Evolutionary conservation across 2,888 invertebrate species (phyloP).

Genomic region (Trissolcus brochymenae): DNA sequence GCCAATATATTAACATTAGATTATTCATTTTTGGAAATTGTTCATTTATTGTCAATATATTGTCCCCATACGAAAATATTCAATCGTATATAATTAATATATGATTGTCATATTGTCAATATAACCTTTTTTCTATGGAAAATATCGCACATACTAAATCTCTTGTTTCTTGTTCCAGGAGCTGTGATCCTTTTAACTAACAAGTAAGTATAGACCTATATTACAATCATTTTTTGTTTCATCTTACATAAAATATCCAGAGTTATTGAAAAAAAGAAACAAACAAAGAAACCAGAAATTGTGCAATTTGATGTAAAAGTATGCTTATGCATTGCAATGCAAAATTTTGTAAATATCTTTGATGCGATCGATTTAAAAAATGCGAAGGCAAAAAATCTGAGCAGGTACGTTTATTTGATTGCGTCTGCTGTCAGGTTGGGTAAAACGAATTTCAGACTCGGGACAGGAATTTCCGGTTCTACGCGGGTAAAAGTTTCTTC

Average conservation of each 20-base stretch:
- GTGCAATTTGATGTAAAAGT: neutral
- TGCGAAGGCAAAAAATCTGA: conserved; percentile 36
- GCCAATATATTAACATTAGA: too few species aligned
- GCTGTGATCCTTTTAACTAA: conserved; percentile 26
- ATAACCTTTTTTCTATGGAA: too few species aligned
- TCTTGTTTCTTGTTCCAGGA: conserved; percentile 39
- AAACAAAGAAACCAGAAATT: neutral
- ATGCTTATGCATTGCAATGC: neutral
- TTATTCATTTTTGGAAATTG: too few species aligned
- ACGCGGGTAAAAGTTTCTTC: conserved; percentile 40
- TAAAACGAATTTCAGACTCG: conserved; percentile 55
- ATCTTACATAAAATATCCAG: neutral
- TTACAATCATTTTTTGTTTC: neutral
- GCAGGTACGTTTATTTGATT: conserved; percentile 35
- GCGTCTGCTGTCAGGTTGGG: conserved; percentile 44
- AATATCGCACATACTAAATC: too few species aligned
- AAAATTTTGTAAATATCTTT: too few species aligned
- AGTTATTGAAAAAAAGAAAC: neutral
- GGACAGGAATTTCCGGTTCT: conserved; percentile 62
- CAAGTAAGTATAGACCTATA: conserved; percentile 35
- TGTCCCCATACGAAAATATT: too few species aligned
- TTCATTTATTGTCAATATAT: too few species aligned
- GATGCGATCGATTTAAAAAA: neutral
- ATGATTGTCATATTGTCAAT: too few species aligned
- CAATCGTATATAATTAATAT: too few species aligned